phyloP scores from a whole-genome alignment of 2,797 vertebrate species.

The Stomatorhinus walkeri region DNA sequence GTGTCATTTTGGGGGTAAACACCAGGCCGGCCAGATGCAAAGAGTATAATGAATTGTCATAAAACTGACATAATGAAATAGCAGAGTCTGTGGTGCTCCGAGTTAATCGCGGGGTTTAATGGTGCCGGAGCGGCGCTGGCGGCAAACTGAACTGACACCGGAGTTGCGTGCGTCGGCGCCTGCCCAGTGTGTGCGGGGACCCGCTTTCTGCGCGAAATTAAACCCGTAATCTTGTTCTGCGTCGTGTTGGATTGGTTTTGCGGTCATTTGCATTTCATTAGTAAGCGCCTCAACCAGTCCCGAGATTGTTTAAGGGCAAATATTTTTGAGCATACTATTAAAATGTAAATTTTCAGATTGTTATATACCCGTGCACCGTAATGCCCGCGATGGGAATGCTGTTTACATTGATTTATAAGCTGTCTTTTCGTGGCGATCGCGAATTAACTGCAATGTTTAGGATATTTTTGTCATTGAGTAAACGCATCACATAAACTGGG shows the following conservation, averaged over 20 bases:
- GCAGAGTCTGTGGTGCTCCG: background rate
- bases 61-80: conserved; percentile 13
- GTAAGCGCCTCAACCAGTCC: background rate
- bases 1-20: conserved; percentile 10
- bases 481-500: background rate
- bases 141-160: background rate
- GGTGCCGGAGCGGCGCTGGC: background rate
- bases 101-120: background rate
- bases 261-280: background rate
- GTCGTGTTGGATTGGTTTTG: background rate
- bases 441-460: background rate
- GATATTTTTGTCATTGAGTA: background rate
- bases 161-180: background rate
- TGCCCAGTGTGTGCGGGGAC: background rate
- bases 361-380: background rate
- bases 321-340: background rate
- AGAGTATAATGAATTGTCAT: conserved; percentile 9
- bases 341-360: background rate
- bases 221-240: background rate
- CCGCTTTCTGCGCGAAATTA: background rate
- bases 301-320: background rate
- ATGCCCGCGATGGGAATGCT: background rate
- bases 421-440: background rate
- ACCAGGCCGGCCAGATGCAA: background rate
- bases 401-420: background rate